Evolutionary conservation across 2,888 invertebrate genomes (phyloP), one percentile per base, ranked within the genome.

Genomic region (Caradrina clavipalpis): DNA sequence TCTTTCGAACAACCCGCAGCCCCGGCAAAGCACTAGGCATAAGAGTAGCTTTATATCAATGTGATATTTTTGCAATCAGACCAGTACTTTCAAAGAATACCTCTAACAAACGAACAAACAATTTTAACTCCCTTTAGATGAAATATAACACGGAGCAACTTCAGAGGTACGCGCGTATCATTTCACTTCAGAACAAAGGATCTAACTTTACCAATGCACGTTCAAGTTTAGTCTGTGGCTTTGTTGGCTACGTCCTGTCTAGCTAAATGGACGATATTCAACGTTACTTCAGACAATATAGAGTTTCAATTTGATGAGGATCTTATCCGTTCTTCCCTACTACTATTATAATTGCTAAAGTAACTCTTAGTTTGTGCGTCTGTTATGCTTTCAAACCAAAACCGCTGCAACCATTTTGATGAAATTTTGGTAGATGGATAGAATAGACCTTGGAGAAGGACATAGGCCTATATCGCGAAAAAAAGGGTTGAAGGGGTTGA

Each of bases 111-210:
- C 15, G 17, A 45, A 17, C 42, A 45, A 17, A 15, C 15, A 45
- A 45, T 45, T 15, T 45, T 45, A 45, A 1, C 39, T 11, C 13
- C 4, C 15, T 15, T 15, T 45, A 6, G 17, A 55, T 79, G 51
- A 55, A 68, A 78, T 71, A 57, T 69, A 73, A 71, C 76, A 13
- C 39, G 13, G 62, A 2, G 22, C 22, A 82, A 63, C 59, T 82
- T 64, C 51, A 54, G 59, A 19, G 78, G 53, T 78, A 66, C 49
- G 78, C 55, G 64, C 53, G 65, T 82, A 79, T 74, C 67, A 79
- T 82, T 73, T 66, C 75, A 69, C 75, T 67, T 21, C 51, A 53
- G 47, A 61, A 79, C 79, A 82, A 79, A 74, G 80, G 83, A 57
- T 59, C 67, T 45, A 69, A 82, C 80, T 82, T 79, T 51, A 63